These are phyloP conservation scores for Actinemys pallida DNA, from an alignment of 2,113 vertebrate genomes.

Conservation along the genomic window DNA sequence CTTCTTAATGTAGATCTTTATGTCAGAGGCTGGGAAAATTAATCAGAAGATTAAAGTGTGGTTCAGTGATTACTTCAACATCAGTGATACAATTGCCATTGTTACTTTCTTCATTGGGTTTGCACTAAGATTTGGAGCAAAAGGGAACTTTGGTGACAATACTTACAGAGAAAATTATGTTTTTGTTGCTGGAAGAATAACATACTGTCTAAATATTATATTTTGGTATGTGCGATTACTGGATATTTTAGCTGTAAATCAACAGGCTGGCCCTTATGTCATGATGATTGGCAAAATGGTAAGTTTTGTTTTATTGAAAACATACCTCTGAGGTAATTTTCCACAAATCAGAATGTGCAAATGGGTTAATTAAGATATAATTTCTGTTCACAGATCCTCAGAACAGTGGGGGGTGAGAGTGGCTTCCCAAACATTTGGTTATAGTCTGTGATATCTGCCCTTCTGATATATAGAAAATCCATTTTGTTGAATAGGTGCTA, in stretches of 20 bases:
- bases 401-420: not conserved
- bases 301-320: slow-evolving; percentile 62
- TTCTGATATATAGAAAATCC: not conserved
- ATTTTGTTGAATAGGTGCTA: not conserved
- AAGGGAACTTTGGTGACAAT: slow-evolving; percentile 75
- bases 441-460: not conserved
- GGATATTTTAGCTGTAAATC: slow-evolving; percentile 97
- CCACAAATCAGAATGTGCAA: not conserved
- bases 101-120: slow-evolving; percentile 95
- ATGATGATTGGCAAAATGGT: slow-evolving; percentile 99
- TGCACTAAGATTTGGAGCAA: slow-evolving; percentile 90
- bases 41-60: slow-evolving; percentile 98
- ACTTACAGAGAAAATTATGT: slow-evolving; percentile 76
- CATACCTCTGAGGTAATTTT: not conserved
- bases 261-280: slow-evolving; percentile 98
- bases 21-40: slow-evolving; percentile 98
- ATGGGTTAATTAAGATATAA: not conserved
- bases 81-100: slow-evolving; percentile 95
- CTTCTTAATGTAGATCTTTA: slow-evolving; percentile 88
- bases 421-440: not conserved
- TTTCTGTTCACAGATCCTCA: not conserved
- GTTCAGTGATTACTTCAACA: slow-evolving; percentile 98
- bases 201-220: slow-evolving; percentile 98
- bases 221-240: slow-evolving; percentile 99
- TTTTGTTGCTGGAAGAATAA: slow-evolving; percentile 89